Evolutionary conservation across 2,113 vertebrate genomes (phyloP).

Genomic region (Hypanus sabinus): DNA sequence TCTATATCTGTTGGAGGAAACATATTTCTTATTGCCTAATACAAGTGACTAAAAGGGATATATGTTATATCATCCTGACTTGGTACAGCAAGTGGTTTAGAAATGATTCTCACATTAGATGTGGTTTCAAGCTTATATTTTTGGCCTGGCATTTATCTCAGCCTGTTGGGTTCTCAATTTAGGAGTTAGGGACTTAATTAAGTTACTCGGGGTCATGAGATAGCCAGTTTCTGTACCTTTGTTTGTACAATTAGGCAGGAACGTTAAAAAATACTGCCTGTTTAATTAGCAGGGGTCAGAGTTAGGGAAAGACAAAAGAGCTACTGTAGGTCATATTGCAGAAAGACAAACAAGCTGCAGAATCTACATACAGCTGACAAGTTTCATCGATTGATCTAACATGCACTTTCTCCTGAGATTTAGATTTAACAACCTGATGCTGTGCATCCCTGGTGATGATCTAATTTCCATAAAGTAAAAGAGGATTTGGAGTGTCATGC

Average conservation of each 20-base stretch:
- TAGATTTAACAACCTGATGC: background rate
- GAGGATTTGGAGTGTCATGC: background rate
- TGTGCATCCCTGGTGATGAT: background rate
- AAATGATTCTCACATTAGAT: background rate
- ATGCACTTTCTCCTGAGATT: background rate
- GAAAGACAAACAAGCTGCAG: background rate
- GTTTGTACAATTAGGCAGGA: background rate
- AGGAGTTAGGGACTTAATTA: background rate
- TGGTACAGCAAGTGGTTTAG: background rate
- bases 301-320: background rate
- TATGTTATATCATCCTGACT: background rate
- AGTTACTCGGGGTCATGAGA: background rate
- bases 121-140: no score
- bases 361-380: background rate
- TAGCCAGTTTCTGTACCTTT: background rate
- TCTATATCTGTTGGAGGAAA: background rate
- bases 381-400: slow-evolving; percentile 7
- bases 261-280: background rate
- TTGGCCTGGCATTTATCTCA: background rate
- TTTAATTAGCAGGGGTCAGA: slow-evolving; percentile 12
- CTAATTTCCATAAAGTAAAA: background rate
- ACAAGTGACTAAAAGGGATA: background rate
- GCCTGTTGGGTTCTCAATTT: background rate
- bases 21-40: background rate
- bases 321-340: background rate